Base-by-base conservation (phyloP, 1,140 invertebrate genomes). In the Pogonognathellus flavescens region DNA sequence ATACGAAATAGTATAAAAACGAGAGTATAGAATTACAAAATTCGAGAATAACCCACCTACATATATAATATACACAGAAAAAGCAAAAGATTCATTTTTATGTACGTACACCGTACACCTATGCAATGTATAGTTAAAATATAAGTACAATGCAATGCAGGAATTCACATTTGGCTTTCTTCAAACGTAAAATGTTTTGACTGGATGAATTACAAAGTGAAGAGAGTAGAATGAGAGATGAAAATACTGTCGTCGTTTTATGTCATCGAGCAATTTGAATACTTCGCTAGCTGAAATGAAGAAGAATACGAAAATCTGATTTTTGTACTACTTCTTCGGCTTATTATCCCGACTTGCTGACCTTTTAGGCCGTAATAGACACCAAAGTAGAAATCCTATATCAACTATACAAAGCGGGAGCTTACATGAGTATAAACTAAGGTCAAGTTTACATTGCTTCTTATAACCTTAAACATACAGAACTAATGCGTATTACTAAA, bases 141-240 rank as follows among this genome's bases (percentile, higher is more conserved):
- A 10, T n/a, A 57, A 57, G n/a, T n/a, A 57, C n/a, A 57, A 57
- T 14, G 9, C 9, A 4, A 2, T 57, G 10, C 1, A 57, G 11
- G 53, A 57, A 57, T 14, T 41, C 31, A 41, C 66, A 20, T 76
- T 76, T 76, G 70, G 16, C 49, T 76, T 76, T 76, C 14, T 76
- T 76, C 4, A 14, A 0, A 50, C 6, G 5, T 25, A 66, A 85
- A 85, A 80, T 85, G 84, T 85, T 85, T 85, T 85, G 84, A 85
- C 84, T 80, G 50, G 70, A 50, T 70, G 76, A 53, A 80, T 85
- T 85, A 85, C 18, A 50, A 76, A 84, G 70, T 76, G 70, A 84
- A 49, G 70, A 85, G 84, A 66, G 84, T 55, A 16, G 57, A 55
- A 57, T 85, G 72, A 60, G 31, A 76, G 22, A 76, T 76, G 41